These are phyloP conservation scores for Drosophila guanche DNA, from an alignment of 1,140 invertebrate species.

Conservation along the genomic window DNA sequence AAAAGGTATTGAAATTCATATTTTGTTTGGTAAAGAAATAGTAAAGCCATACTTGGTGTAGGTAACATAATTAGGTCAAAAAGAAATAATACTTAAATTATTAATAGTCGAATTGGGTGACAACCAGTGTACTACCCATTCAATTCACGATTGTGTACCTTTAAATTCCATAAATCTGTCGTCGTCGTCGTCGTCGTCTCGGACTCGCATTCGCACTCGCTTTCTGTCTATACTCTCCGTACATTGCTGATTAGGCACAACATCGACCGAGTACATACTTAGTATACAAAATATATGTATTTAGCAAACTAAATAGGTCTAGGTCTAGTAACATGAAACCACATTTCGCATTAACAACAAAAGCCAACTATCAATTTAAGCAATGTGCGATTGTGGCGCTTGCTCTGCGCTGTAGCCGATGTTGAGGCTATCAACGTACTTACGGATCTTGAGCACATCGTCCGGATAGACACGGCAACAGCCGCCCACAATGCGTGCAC, in stretches of 20 bases:
- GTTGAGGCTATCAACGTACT: conserved; percentile 75
- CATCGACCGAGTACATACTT: conserved; percentile 32
- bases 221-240: conserved; percentile 5
- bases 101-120: too few species aligned
- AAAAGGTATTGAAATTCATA: too few species aligned
- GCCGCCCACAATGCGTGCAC: conserved; percentile 89
- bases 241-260: conserved; percentile 36
- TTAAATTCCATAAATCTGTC: conserved; percentile 5
- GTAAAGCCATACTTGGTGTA: too few species aligned
- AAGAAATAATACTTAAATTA: too few species aligned
- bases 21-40: too few species aligned
- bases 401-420: conserved; percentile 16
- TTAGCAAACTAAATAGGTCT: conserved; percentile 51
- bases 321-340: conserved; percentile 44
- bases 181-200: conserved; percentile 20
- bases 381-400: conserved; percentile 31
- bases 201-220: conserved; percentile 1
- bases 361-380: conserved; percentile 20
- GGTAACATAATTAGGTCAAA: too few species aligned
- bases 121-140: neutral
- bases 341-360: conserved; percentile 26
- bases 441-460: conserved; percentile 86
- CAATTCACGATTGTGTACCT: conserved; percentile 16
- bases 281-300: conserved; percentile 20
- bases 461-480: conserved; percentile 89